Base-by-base conservation (phyloP, 1,140 invertebrate species). In the Macrostomum lignano region DNA sequence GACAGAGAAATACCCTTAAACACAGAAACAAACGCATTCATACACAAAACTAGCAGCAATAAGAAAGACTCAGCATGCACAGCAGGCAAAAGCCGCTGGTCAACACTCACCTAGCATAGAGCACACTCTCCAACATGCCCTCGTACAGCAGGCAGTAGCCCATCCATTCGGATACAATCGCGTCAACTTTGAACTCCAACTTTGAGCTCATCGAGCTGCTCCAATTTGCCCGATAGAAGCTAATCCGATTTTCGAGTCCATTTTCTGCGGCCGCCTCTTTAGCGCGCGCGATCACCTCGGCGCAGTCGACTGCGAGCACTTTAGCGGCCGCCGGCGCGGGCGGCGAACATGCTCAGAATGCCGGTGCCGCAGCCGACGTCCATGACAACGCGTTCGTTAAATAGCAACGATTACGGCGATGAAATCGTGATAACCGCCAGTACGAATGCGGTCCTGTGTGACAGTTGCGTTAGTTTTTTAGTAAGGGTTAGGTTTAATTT, bases 121-220 rank as follows among this genome's bases (percentile, higher is more conserved):
- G 57, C 3, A 93, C 81, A 32, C 79, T 88, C 44, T 86, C 78
- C 42, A 91, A 59, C 84, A 91, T 93, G 13, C 76, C 82, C 54
- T 91, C 82, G 45, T 93, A 91, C 46, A 91, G 84, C 0, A 91
- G 60, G 50, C 82, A 91, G 49, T 91, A 96, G 29, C 91, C 91
- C 91, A 99, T 98, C 91, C 91, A 99, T 59, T 98, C 91, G 1
- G 81, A 91, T 44, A 99, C 94, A 40, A 99, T 98, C 19, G 98
- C 93, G 49, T 99, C 91, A 14, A 94, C 86, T 44, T 82, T 76
- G n/a, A n/a, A n/a, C n/a, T n/a, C n/a, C n/a, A n/a, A n/a, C n/a
- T n/a, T n/a, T n/a, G n/a, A n/a, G n/a, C n/a, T n/a, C n/a, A n/a
- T n/a, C n/a, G n/a, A n/a, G 71, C 55, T 43, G 91, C 75, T 57